Evolutionary conservation across 35 echinoderm and acorn worm genomes (phyloP).

Genomic region (Hemicentrotus pulcherrimus): DNA sequence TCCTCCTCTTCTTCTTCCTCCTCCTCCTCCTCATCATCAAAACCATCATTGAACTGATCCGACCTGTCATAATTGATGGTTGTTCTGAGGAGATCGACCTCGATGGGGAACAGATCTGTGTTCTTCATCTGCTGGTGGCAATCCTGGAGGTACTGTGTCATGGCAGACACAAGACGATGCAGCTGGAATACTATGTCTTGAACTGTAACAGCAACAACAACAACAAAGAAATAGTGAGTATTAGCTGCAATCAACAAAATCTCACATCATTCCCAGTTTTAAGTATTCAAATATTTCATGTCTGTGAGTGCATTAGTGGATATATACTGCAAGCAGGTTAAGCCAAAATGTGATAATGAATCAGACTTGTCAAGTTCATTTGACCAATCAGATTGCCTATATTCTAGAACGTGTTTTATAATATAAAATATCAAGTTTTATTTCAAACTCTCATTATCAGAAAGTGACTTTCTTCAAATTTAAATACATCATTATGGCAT

Average conservation of each 20-base stretch:
- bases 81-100: conserved; percentile 90
- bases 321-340: too few species aligned
- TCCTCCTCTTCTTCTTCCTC: conserved; percentile 51
- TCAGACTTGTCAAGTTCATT: too few species aligned
- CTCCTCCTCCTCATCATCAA: conserved; percentile 76
- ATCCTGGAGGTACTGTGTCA: conserved; percentile 82
- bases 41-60: conserved; percentile 80
- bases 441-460: too few species aligned
- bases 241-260: not conserved
- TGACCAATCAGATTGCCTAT: too few species aligned
- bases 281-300: too few species aligned
- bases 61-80: conserved; percentile 81
- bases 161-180: conserved; percentile 84
- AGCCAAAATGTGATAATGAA: too few species aligned
- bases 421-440: too few species aligned
- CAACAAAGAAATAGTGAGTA: not conserved
- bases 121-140: conserved; percentile 94
- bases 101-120: conserved; percentile 90
- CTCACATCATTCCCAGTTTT: too few species aligned
- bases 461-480: too few species aligned
- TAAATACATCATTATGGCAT: too few species aligned
- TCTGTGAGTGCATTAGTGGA: too few species aligned
- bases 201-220: conserved; percentile 59
- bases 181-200: conserved; percentile 98
- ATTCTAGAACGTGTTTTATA: too few species aligned